Conservation (phyloP, 1,140 invertebrate species). For the Drosophila pachea region DNA sequence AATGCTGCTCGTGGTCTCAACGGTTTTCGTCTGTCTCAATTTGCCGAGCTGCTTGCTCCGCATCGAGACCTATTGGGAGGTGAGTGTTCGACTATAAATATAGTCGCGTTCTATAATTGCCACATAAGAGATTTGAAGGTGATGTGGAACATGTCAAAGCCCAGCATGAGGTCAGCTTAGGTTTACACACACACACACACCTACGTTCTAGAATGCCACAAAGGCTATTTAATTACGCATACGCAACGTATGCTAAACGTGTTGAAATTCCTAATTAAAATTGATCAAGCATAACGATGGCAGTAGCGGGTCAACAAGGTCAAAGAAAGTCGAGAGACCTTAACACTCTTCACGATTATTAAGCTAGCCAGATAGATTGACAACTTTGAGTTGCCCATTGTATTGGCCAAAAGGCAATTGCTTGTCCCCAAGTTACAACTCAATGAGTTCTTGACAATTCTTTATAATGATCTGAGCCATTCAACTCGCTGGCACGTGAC, state of each 20-base stretch:
- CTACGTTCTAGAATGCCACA: not conserved
- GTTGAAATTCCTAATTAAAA: conserved; percentile 12
- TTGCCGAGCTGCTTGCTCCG: conserved; percentile 86
- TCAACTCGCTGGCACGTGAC: too few species aligned
- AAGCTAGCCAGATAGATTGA: too few species aligned
- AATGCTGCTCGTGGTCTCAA: conserved; percentile 89
- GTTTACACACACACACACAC: not conserved
- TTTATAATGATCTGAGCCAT: too few species aligned
- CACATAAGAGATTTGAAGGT: not conserved
- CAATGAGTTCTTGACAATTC: too few species aligned
- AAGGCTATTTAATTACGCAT: conserved; percentile 20
- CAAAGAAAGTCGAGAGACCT: not conserved
- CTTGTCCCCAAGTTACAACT: too few species aligned
- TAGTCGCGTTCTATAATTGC: not conserved
- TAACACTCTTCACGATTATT: too few species aligned
- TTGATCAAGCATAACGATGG: conserved; percentile 1
- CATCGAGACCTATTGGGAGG: conserved; percentile 82
- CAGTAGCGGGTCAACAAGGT: not conserved
- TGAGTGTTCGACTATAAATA: conserved; percentile 65
- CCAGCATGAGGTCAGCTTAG: not conserved
- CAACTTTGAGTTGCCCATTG: too few species aligned
- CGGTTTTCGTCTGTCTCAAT: conserved; percentile 89
- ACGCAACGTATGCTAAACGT: conserved; percentile 1
- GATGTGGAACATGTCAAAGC: not conserved
- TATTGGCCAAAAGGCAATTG: too few species aligned